These are phyloP conservation scores for Protomyctophum bolini DNA, from an alignment of 2,113 vertebrate genomes.

Conservation along the genomic window DNA sequence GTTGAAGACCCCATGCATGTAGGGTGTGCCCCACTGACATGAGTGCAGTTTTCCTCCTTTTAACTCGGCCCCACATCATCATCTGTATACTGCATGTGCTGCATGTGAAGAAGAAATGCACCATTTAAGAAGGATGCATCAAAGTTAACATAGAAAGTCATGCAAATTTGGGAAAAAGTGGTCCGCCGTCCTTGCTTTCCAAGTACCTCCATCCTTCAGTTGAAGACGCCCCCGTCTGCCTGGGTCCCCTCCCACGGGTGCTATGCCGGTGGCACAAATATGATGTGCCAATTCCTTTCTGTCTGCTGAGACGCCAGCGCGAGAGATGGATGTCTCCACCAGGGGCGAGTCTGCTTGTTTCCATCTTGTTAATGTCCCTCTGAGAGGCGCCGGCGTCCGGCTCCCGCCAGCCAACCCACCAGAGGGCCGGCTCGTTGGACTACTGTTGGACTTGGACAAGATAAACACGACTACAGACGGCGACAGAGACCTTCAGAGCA, in stretches of 20 bases:
- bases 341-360: constrained; percentile 56
- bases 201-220: constrained; percentile 44
- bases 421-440: constrained; percentile 40
- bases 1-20: too few relatives aligned
- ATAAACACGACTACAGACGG: constrained; percentile 54
- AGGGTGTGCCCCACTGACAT: too few relatives aligned
- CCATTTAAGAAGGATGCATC: background rate
- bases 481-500: constrained; percentile 50
- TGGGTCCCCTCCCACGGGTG: constrained; percentile 39
- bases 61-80: too few relatives aligned
- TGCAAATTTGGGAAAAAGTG: constrained; percentile 12
- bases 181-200: constrained; percentile 11
- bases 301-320: constrained; percentile 51
- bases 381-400: constrained; percentile 25
- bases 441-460: constrained; percentile 43
- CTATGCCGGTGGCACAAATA: constrained; percentile 50
- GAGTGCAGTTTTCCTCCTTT: background rate
- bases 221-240: constrained; percentile 34
- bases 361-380: constrained; percentile 65
- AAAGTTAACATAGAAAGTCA: background rate
- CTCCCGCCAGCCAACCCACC: constrained; percentile 46
- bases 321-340: constrained; percentile 48
- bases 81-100: too few relatives aligned
- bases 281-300: constrained; percentile 54
- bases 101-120: too few relatives aligned